Percentiles rank a stretch among this genome's conserved stretches.
These are phyloP conservation scores for Thymelicus lineola DNA, from an alignment of 2,888 invertebrate species.

Conservation along the genomic window DNA sequence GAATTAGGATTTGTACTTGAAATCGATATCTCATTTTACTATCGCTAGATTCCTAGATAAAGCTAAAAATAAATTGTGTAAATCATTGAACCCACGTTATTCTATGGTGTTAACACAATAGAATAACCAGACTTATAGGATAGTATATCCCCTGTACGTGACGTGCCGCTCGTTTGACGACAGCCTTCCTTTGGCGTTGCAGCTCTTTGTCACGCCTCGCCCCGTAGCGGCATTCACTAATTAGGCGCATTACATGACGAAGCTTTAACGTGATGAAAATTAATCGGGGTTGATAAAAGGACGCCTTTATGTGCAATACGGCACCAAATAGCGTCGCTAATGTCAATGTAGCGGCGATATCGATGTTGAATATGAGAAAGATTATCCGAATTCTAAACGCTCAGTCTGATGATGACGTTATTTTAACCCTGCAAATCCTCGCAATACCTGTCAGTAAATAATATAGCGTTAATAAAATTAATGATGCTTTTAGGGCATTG, in stretches of 20 bases:
- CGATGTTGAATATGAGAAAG: not conserved
- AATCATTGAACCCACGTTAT: not conserved
- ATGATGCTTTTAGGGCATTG: conserved; percentile 22
- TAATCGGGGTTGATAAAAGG: conserved; percentile 11
- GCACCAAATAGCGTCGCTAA: not conserved
- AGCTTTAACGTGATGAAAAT: conserved; percentile 29
- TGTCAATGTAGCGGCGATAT: not conserved
- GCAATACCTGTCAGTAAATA: conserved; percentile 4
- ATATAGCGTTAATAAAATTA: conserved; percentile 17
- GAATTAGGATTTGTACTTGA: no score
- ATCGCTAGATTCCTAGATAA: not conserved
- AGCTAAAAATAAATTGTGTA: not conserved
- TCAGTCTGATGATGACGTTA: not conserved
- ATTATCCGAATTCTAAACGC: not conserved
- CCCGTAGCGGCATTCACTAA: conserved; percentile 28
- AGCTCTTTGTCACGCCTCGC: conserved; percentile 23
- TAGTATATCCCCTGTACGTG: not conserved
- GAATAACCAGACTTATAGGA: not conserved
- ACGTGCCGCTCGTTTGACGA: conserved; percentile 25
- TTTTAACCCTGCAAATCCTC: not conserved
- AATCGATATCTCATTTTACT: no score
- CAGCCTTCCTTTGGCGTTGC: conserved; percentile 27
- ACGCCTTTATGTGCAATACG: conserved; percentile 8
- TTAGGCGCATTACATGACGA: conserved; percentile 32
- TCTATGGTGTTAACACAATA: not conserved